Evolutionary conservation across 1,140 invertebrate genomes (phyloP).

Genomic region (Anastrepha obliqua): DNA sequence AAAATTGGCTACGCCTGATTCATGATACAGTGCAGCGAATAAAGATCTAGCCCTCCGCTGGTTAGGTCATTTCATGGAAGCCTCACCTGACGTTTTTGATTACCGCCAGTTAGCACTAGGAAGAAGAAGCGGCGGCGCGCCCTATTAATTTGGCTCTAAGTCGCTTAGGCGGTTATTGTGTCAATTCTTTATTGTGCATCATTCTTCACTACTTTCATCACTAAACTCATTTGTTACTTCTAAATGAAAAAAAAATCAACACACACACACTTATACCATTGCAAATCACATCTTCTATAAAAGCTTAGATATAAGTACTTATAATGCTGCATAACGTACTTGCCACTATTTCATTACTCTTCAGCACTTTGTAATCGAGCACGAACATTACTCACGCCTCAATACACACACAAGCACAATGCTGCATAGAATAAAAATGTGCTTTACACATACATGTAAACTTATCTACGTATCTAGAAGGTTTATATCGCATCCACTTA

Average conservation of each 20-base stretch:
- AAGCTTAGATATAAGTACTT: background rate
- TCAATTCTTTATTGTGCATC: too few species aligned
- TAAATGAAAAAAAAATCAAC: background rate
- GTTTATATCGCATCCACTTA: too few species aligned
- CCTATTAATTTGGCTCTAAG: too few species aligned
- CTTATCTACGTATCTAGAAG: too few species aligned
- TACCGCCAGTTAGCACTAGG: too few species aligned
- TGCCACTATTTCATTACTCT: slow-evolving; percentile 29
- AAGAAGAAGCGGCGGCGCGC: too few species aligned
- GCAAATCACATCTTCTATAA: background rate
- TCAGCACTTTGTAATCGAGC: slow-evolving; percentile 32
- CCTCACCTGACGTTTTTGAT: too few species aligned
- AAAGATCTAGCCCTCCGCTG: too few species aligned
- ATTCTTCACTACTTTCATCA: background rate
- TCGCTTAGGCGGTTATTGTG: too few species aligned
- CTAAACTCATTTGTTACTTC: background rate
- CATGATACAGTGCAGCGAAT: too few species aligned
- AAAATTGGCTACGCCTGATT: too few species aligned
- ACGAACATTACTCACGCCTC: slow-evolving; percentile 1
- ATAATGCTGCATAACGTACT: slow-evolving; percentile 11
- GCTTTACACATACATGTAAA: background rate
- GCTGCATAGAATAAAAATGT: background rate
- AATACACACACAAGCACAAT: background rate
- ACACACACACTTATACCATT: background rate
- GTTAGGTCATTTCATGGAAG: too few species aligned